Percentiles rank a stretch among this genome's conserved stretches.
These are phyloP conservation scores for Nephotettix cincticeps DNA, from an alignment of 1,140 invertebrate genomes.

Conservation along the genomic window DNA sequence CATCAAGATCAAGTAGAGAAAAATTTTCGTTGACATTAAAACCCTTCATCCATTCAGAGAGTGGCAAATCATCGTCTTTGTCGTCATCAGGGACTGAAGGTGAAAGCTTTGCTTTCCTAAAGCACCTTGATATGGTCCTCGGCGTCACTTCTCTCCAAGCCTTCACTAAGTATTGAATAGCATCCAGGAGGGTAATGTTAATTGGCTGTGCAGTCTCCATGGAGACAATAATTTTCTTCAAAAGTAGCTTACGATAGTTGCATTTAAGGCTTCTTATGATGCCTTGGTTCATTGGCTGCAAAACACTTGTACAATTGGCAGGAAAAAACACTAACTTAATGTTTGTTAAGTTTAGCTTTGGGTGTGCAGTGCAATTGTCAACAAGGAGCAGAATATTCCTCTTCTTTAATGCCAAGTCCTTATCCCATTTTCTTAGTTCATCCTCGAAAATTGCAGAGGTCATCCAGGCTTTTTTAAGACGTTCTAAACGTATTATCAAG, in stretches of 20 bases:
- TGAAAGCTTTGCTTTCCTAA: not conserved
- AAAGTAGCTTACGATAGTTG: not conserved
- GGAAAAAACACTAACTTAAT: slow-evolving; percentile 6
- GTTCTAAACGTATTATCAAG: too few species aligned
- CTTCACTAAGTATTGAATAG: not conserved
- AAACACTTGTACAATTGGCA: not conserved
- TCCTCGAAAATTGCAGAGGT: slow-evolving; percentile 13
- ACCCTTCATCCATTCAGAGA: not conserved
- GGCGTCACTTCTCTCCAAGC: not conserved
- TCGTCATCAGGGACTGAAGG: not conserved
- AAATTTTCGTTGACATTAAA: not conserved
- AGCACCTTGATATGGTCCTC: not conserved
- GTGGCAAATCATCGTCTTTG: not conserved
- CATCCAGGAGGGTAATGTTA: not conserved
- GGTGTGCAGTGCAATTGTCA: slow-evolving; percentile 5
- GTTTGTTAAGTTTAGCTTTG: slow-evolving; percentile 1
- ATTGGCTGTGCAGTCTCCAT: not conserved
- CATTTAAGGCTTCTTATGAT: not conserved
- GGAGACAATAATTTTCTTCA: not conserved
- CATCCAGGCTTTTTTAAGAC: slow-evolving; percentile 19
- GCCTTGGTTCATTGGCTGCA: too few species aligned
- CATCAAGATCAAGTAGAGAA: not conserved
- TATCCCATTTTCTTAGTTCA: slow-evolving; percentile 18
- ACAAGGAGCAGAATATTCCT: slow-evolving; percentile 10
- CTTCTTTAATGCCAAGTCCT: not conserved